phyloP scores from a whole-genome alignment of 2,888 invertebrate genomes.

The Tetragnatha montana region DNA sequence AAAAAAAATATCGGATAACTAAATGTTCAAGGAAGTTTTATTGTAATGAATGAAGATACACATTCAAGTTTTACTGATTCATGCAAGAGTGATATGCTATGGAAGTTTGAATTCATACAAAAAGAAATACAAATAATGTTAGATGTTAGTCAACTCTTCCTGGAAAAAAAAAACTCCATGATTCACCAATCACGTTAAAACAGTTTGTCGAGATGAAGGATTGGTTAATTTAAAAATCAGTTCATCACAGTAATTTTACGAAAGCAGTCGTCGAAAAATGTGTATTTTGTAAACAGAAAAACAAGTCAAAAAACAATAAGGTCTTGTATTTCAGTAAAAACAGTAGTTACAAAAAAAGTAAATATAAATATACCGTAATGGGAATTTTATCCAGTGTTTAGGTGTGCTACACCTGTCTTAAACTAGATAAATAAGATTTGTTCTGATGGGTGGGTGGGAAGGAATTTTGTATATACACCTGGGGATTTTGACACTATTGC shows the following conservation, averaged over 20 bases:
- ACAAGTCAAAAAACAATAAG: neutral
- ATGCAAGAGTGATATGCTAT: too few relatives aligned
- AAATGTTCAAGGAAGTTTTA: too few relatives aligned
- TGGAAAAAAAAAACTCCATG: neutral
- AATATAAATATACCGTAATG: neutral
- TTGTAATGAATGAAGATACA: too few relatives aligned
- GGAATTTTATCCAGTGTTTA: neutral
- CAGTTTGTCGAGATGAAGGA: neutral
- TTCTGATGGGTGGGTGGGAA: neutral
- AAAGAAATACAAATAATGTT: constrained; percentile 4
- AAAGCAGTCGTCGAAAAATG: too few relatives aligned
- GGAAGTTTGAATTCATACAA: neutral
- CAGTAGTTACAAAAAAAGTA: neutral
- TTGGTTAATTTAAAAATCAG: too few relatives aligned
- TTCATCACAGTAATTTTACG: too few relatives aligned
- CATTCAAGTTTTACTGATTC: too few relatives aligned
- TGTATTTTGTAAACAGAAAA: too few relatives aligned
- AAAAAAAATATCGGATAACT: too few relatives aligned
- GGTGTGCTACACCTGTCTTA: neutral
- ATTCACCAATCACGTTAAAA: neutral
- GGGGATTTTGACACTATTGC: constrained; percentile 6
- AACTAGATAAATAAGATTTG: constrained; percentile 1
- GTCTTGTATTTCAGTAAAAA: neutral
- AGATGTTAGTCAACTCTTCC: too few relatives aligned
- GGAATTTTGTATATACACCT: neutral